A percentile compares a stretch with the other conserved stretches of the same genome.
phyloP scores from a whole-genome alignment of 2,113 vertebrate genomes.

The Cinclus mexicanus region DNA sequence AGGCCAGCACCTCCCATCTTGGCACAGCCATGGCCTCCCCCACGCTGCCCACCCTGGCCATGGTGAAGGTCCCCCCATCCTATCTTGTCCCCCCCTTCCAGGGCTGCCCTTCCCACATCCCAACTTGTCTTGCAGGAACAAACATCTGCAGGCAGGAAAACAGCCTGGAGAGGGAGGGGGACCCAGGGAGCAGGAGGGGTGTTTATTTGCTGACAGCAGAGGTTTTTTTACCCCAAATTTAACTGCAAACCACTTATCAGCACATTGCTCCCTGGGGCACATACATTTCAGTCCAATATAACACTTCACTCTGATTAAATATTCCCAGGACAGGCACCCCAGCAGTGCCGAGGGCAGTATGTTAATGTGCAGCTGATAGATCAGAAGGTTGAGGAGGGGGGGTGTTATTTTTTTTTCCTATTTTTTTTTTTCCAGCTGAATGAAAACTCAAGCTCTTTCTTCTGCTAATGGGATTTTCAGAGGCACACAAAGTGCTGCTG shows the following conservation, averaged over 20 bases:
- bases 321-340: not conserved
- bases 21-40: not conserved
- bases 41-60: rapidly evolving
- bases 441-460: slow-evolving; percentile 66
- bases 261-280: not conserved
- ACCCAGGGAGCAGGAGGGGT: rapidly evolving
- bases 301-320: slow-evolving; percentile 18
- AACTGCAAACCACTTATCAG: not conserved
- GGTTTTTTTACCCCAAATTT: not conserved
- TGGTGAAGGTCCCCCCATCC: not conserved
- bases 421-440: slow-evolving; percentile 24
- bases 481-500: slow-evolving; percentile 63
- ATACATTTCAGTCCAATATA: slow-evolving; percentile 7
- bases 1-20: not conserved
- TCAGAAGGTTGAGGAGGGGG: not conserved
- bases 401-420: not conserved
- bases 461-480: slow-evolving; percentile 71
- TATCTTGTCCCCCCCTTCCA: not conserved
- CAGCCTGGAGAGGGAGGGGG: not conserved
- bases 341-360: not conserved
- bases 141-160: not conserved
- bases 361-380: slow-evolving; percentile 32
- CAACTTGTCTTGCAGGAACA: not conserved
- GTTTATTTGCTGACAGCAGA: not conserved
- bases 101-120: not conserved